Conservation (phyloP, 2,797 vertebrate genomes). For the Pempheris klunzingeri region DNA sequence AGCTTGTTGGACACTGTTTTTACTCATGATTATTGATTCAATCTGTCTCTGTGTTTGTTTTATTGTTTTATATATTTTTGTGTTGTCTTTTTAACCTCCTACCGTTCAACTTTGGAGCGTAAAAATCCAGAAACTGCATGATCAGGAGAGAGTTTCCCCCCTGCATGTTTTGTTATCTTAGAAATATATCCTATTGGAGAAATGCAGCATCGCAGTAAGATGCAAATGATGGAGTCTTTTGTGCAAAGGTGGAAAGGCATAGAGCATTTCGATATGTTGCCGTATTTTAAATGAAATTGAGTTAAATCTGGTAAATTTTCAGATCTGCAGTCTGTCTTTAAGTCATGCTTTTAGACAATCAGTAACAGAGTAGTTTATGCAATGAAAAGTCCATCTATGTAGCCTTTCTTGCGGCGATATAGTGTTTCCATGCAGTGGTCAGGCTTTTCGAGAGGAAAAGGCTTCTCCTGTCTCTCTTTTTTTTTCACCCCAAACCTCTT, state of each 20-base stretch:
- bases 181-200: slow-evolving; percentile 43
- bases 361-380: slow-evolving; percentile 66
- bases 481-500: slow-evolving; percentile 48
- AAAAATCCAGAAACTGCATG: slow-evolving; percentile 67
- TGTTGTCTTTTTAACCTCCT: slow-evolving; percentile 63
- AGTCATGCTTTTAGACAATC: slow-evolving; percentile 69
- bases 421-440: slow-evolving; percentile 58
- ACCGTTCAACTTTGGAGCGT: slow-evolving; percentile 36
- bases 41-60: slow-evolving; percentile 61
- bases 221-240: slow-evolving; percentile 24
- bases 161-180: slow-evolving; percentile 60
- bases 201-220: slow-evolving; percentile 23
- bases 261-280: slow-evolving; percentile 30
- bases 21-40: slow-evolving; percentile 60
- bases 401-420: slow-evolving; percentile 61
- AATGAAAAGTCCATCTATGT: slow-evolving; percentile 60
- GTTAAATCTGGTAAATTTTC: slow-evolving; percentile 32
- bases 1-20: slow-evolving; percentile 79
- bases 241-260: slow-evolving; percentile 13
- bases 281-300: slow-evolving; percentile 36
- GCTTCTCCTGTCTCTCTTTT: slow-evolving; percentile 25
- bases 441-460: slow-evolving; percentile 38
- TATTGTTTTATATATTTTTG: slow-evolving; percentile 70
- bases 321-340: slow-evolving; percentile 48
- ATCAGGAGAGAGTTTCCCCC: slow-evolving; percentile 48